Base-by-base conservation (phyloP, 2,113 vertebrate species). In the Lagopus muta region DNA sequence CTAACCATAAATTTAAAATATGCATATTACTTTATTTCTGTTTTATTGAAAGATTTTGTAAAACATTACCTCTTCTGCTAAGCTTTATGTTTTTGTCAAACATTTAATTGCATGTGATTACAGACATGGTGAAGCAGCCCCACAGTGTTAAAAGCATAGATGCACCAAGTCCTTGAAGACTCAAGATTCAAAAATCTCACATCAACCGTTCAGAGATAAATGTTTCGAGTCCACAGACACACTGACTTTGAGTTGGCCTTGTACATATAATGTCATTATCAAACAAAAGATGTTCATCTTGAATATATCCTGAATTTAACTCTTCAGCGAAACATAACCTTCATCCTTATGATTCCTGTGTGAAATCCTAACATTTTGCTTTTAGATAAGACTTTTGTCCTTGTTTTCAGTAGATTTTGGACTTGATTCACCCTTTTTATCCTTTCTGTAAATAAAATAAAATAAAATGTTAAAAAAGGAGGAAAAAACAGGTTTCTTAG, bases 11-110 rank as follows among this genome's bases (percentile, higher is more conserved):
- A 64, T 76, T 90, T 79, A 76, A 90, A 89, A 14, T 61, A 66
- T 19, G 62, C 8, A 17, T 90, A 69, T 60, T 80, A 47, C 14
- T 2, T 32, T 13, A 80, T 64, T 86, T 88, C 32, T 74, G 24
- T 52, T 88, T 61, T 61, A 92, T 81, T 90, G 13, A 61, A 81
- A 57, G n/a, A 32, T 88, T 93, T 95, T 80, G 61, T 8, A 13
- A 67, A 90, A 55, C 12, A 15, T 6, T 55, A 67, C 64, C 32
- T 86, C 82, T 71, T 75, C 67, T 72, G 32, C 3, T 81, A 9
- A 21, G 28, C 9, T 15, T 14, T 64, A 55, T 20, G 19, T 18
- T 86, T 86, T 67, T 82, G 22, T 13, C 47, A 81, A 86, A 67
- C 9, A 67, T 62, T 78, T 69, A 70, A 13, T 50, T 71, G 8